These are phyloP conservation scores for Oscheius sp. DNA, from an alignment of 1,140 invertebrate genomes.

Conservation along the genomic window DNA sequence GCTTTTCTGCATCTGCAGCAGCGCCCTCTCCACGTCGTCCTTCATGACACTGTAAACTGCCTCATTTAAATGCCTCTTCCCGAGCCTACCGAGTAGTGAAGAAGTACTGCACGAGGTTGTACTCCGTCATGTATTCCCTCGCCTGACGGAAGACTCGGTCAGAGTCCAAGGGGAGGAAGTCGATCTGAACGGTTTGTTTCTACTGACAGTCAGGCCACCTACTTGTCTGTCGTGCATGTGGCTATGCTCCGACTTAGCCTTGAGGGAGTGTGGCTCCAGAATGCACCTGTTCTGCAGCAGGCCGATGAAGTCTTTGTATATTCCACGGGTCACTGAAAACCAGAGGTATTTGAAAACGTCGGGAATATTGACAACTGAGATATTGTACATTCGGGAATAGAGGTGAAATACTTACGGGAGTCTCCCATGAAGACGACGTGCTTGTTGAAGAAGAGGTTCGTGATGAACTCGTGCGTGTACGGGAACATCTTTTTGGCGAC, in stretches of 20 bases:
- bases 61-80: background rate
- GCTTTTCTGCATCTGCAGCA: background rate
- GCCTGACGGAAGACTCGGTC: conserved; percentile 27
- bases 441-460: background rate
- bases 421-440: conserved; percentile 25
- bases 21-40: conserved; percentile 15
- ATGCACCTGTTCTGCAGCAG: background rate
- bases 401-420: conserved; percentile 1
- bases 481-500: background rate
- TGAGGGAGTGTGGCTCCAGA: background rate
- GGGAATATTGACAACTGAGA: background rate
- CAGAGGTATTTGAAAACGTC: background rate
- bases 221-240: conserved; percentile 19
- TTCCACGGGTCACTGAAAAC: conserved; percentile 19
- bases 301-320: conserved; percentile 25
- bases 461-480: background rate
- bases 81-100: conserved; percentile 14
- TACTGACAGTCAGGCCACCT: background rate
- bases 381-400: background rate
- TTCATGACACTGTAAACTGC: conserved; percentile 2
- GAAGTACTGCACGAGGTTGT: conserved; percentile 17
- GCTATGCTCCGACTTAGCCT: background rate
- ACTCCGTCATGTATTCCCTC: conserved; percentile 8
- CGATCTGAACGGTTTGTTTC: conserved; percentile 13
- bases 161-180: conserved; percentile 9